Percentiles rank a stretch among this genome's conserved stretches.
Conservation (phyloP, 2,888 invertebrate genomes). For the Anagyrus pseudococci region DNA sequence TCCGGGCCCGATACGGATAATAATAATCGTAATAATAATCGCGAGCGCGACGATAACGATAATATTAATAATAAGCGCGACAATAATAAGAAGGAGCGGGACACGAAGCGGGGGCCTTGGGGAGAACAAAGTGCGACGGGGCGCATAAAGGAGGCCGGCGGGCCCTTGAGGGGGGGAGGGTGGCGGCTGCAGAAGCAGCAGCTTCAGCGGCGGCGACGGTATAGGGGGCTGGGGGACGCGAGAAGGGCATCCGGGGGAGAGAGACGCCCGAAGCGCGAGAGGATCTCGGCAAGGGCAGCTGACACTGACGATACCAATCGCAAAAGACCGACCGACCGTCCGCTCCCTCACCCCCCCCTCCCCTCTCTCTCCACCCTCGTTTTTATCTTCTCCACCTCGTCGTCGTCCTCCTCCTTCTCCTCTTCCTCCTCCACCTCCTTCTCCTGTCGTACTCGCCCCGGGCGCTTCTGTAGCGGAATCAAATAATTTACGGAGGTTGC, state of each 20-base stretch:
- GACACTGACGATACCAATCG: constrained; percentile 41
- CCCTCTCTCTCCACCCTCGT: constrained; percentile 7
- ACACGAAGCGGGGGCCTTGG: not conserved
- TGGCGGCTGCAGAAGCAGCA: constrained; percentile 10
- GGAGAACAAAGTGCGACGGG: constrained; percentile 16
- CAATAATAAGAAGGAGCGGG: not conserved
- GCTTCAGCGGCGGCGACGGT: no score
- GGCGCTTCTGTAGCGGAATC: constrained; percentile 39
- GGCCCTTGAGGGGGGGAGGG: not conserved
- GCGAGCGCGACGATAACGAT: constrained; percentile 10
- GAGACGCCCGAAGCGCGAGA: constrained; percentile 34
- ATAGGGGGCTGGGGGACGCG: not conserved
- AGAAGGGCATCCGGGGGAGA: constrained; percentile 23
- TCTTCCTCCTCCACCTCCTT: constrained; percentile 8
- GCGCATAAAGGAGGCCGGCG: not conserved
- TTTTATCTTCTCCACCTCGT: constrained; percentile 11
- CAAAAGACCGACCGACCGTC: constrained; percentile 27
- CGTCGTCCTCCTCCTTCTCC: constrained; percentile 7
- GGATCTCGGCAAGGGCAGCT: constrained; percentile 32
- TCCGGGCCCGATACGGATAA: not conserved
- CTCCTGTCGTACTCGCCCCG: constrained; percentile 36
- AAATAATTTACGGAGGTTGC: constrained; percentile 38
- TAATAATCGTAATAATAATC: constrained; percentile 16
- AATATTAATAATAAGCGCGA: constrained; percentile 5
- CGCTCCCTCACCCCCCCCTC: constrained; percentile 10